These are phyloP conservation scores for Drosophila kohkoa DNA, from an alignment of 1,140 invertebrate genomes.

Conservation along the genomic window DNA sequence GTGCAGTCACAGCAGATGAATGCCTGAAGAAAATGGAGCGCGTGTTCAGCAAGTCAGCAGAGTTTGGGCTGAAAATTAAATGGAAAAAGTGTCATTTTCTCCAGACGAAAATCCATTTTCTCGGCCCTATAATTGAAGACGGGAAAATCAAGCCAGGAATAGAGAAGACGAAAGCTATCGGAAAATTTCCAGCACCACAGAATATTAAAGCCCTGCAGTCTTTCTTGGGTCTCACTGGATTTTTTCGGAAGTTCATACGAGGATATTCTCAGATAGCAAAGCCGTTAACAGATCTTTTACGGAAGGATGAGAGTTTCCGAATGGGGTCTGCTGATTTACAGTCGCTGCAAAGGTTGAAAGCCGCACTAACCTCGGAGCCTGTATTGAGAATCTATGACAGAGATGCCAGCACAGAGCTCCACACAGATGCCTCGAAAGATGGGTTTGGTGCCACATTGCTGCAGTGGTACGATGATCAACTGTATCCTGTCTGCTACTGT, in stretches of 20 bases:
- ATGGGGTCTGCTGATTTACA: too few species aligned
- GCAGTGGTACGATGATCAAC: too few species aligned
- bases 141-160: not conserved
- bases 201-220: not conserved
- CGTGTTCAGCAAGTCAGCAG: not conserved
- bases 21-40: not conserved
- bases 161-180: not conserved
- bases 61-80: not conserved
- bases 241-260: not conserved
- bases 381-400: too few species aligned
- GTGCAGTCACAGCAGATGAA: not conserved
- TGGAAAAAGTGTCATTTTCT: conserved; percentile 3
- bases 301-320: too few species aligned
- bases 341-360: too few species aligned
- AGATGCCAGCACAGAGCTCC: too few species aligned
- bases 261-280: not conserved
- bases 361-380: too few species aligned
- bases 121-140: not conserved
- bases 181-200: too few species aligned
- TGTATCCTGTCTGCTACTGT: too few species aligned
- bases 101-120: not conserved
- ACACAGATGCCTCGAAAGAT: too few species aligned
- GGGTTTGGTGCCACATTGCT: too few species aligned
- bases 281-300: not conserved
- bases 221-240: conserved; percentile 1